Evolutionary conservation across 2,797 vertebrate species (phyloP).

Genomic region (Sebastes goodei): DNA sequence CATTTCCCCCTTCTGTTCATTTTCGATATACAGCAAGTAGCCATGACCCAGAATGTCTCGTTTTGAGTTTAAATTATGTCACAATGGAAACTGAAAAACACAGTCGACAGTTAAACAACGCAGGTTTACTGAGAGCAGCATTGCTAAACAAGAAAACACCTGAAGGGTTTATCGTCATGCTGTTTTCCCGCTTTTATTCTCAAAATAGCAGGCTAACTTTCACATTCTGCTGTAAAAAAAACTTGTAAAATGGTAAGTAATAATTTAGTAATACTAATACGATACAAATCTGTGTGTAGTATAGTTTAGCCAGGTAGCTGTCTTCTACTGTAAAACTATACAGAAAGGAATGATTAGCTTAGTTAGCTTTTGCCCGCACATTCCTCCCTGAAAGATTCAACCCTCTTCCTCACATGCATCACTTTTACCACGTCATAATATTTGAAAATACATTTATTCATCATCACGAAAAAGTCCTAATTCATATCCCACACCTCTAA

Average conservation of each 20-base stretch:
- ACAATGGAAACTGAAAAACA: not conserved
- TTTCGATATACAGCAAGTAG: not conserved
- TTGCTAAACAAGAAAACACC: not conserved
- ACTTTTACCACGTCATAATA: not conserved
- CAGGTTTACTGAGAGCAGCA: not conserved
- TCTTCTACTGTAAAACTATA: not conserved
- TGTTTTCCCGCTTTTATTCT: not conserved
- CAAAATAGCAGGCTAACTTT: not conserved
- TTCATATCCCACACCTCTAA: not conserved
- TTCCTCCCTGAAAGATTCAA: not conserved
- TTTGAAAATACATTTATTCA: not conserved
- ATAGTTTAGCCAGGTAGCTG: not conserved
- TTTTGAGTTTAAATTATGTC: not conserved
- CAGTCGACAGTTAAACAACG: not conserved
- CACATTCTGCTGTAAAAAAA: not conserved
- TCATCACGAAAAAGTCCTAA: not conserved
- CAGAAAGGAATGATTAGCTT: not conserved
- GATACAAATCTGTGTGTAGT: not conserved
- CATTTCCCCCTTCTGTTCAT: not conserved
- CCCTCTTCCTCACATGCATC: not conserved
- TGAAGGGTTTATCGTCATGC: not conserved
- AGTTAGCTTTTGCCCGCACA: not conserved
- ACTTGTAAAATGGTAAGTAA: not conserved
- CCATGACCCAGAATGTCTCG: not conserved
- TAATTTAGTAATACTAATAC: not conserved